Base-by-base conservation (phyloP, 2,888 invertebrate species). In the Amiota mariae region DNA sequence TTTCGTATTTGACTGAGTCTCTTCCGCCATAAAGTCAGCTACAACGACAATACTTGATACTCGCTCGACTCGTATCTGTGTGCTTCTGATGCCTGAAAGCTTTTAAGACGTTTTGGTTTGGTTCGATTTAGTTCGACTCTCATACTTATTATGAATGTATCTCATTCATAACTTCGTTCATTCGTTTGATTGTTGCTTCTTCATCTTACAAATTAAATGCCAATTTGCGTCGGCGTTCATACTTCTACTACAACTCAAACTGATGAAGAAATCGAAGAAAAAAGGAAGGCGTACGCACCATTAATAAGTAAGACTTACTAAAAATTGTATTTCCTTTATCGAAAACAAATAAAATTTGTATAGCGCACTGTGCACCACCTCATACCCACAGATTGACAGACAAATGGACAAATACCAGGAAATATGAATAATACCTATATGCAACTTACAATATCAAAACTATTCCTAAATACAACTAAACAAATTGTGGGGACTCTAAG, bases 1-100 rank as follows among this genome's bases (percentile, higher is more conserved):
- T 82, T 82, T 82, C 76, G 80, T 72, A 76, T 75, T 71, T 73
- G 36, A 36, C 36, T 36, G 36, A 2, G 36, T 6, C 36, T 36
- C 36, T 36, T 36, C 36, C 36, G 36, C 36, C 36, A 36, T 36
- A 36, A 36, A 36, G 36, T 6, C 36, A 36, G 6, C 36, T 36
- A 36, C 36, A 36, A 36, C 36, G 36, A 36, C 36, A 36, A 36
- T 36, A 36, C 8, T 36, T 6, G 8, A 36, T 36, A 36, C 54
- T 54, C 54, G 8, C 0, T 12, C 12, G n/a, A 36, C 36, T 36
- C 36, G 36, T 6, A 36, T 36, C 36, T 36, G 36, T 36, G 36
- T 36, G 36, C 18, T 59, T 59, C 11, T 1, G 4, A 51, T n/a
- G 12, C 54, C 10, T 51, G 13, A 12, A 51, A 15, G 54, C 54